Conservation (phyloP, 2,113 vertebrate genomes). For the Hypomesus transpacificus region DNA sequence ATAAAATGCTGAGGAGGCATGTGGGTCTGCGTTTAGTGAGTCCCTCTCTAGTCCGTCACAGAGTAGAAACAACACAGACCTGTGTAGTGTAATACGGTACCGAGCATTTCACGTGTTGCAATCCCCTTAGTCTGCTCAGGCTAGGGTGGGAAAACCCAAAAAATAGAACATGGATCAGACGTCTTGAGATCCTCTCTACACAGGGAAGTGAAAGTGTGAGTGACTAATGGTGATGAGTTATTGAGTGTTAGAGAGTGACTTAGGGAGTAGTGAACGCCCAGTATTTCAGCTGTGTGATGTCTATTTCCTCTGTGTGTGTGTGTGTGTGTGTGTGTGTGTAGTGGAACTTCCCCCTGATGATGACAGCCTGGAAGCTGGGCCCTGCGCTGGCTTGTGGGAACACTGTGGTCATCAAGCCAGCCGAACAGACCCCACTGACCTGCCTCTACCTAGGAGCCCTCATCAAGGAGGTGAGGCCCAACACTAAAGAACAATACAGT, state of each 20-base stretch:
- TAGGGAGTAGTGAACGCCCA: slow-evolving; percentile 57
- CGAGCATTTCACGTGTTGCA: slow-evolving; percentile 63
- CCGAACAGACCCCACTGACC: slow-evolving; percentile 95
- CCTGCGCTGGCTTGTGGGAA: slow-evolving; percentile 95
- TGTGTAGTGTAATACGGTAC: slow-evolving; percentile 59
- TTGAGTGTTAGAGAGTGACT: slow-evolving; percentile 48
- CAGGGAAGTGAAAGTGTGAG: slow-evolving; percentile 56
- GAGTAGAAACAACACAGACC: slow-evolving; percentile 68
- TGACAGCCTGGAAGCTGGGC: slow-evolving; percentile 98
- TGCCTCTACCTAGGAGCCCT: slow-evolving; percentile 93
- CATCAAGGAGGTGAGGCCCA: slow-evolving; percentile 78
- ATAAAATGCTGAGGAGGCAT: slow-evolving; percentile 56
- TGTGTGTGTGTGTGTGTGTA: slow-evolving; percentile 50
- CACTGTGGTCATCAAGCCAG: slow-evolving; percentile 94
- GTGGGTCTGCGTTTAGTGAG: slow-evolving; percentile 60
- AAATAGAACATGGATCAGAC: slow-evolving; percentile 62
- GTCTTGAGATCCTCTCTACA: slow-evolving; percentile 56
- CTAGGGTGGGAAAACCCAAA: slow-evolving; percentile 59
- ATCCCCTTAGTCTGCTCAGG: slow-evolving; percentile 63
- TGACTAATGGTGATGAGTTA: slow-evolving; percentile 62
- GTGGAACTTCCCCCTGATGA: slow-evolving; percentile 99
- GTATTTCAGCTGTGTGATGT: slow-evolving; percentile 49
- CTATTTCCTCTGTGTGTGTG: slow-evolving; percentile 40
- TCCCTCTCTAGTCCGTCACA: slow-evolving; percentile 60
- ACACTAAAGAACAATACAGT: too few relatives aligned